Evolutionary conservation across 2,888 invertebrate species (phyloP), one percentile per base, ranked within the genome.

Genomic region (Luperina testacea): DNA sequence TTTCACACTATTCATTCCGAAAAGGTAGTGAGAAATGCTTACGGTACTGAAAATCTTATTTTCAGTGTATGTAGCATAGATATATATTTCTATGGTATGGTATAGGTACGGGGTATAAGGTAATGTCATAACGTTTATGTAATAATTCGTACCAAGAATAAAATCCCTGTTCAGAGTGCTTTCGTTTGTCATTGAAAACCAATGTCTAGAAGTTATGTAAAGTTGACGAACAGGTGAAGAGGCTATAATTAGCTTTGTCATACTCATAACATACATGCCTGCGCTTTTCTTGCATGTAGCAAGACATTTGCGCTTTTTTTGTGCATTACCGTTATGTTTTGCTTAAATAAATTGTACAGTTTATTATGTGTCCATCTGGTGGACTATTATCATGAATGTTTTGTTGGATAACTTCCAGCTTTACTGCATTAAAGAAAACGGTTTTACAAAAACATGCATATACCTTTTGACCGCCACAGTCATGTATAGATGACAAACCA

Each of bases 241-340:
- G 78, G 75, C 84, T 91, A 90, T 89, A 84, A 90, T 90, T 89
- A 90, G 72, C 72, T 76, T 84, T 82, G 84, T 88, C 85, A 85
- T n/a, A 57, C 24, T 11, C 57, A 57, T 84, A 88, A 82, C 72
- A 82, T 75, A 15, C 27, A 61, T 68, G 51, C 76, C 77, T 64
- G 68, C 81, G 78, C 72, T 75, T 77, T 64, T 75, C 64, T 61
- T 57, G 61, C 69, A 61, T 78, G 65, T 32, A 82, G 61, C 57
- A 87, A 20, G 32, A 32, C 32, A 32, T 32, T 32, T 32, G 32
- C 32, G 32, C 32, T 32, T 32, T 32, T 32, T 1, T 32, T 32
- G 38, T 74, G 72, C 53, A 38, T 38, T 38, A 65, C 51, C 63
- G 76, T 57, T 69, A 77, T 68, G 71, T 69, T 61, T 45, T 80